Evolutionary conservation across 2,797 vertebrate species (phyloP).

Genomic region (Micromesistius poutassou): DNA sequence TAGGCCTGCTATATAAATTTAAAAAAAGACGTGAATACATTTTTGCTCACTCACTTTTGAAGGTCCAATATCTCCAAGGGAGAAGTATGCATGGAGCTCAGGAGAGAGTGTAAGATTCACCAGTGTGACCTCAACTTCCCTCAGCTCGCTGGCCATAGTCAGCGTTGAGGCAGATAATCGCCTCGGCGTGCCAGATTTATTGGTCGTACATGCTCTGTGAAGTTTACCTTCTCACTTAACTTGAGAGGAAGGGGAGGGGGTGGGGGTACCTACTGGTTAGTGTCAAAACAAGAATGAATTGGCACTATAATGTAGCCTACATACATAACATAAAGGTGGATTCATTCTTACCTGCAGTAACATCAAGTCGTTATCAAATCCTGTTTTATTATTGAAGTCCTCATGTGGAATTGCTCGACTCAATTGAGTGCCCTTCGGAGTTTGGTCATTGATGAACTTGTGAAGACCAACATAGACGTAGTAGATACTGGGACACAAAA

Average conservation of each 20-base stretch:
- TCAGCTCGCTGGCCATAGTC: neutral
- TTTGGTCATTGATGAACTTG: rapidly evolving
- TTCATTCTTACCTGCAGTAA: constrained; percentile 58
- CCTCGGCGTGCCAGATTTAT: constrained; percentile 17
- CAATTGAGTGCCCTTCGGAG: rapidly evolving
- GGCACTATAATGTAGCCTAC: neutral
- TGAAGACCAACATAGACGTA: constrained; percentile 37
- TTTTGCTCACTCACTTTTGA: neutral
- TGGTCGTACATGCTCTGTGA: constrained; percentile 7
- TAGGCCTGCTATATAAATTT: neutral
- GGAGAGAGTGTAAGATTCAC: rapidly evolving
- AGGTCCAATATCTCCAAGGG: constrained; percentile 14
- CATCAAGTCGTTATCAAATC: constrained; percentile 59
- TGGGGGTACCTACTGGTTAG: neutral
- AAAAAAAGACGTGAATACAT: neutral
- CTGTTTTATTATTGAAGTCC: rapidly evolving
- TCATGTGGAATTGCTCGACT: neutral
- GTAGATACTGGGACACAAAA: constrained; percentile 22
- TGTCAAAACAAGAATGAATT: neutral
- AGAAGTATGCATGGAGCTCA: constrained; percentile 19
- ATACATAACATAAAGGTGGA: neutral
- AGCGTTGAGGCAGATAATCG: neutral
- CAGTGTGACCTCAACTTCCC: constrained; percentile 50
- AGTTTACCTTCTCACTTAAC: constrained; percentile 34
- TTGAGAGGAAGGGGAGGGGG: constrained; percentile 5